Base-by-base conservation (phyloP, 2,797 vertebrate genomes). In the Meda fulgida region DNA sequence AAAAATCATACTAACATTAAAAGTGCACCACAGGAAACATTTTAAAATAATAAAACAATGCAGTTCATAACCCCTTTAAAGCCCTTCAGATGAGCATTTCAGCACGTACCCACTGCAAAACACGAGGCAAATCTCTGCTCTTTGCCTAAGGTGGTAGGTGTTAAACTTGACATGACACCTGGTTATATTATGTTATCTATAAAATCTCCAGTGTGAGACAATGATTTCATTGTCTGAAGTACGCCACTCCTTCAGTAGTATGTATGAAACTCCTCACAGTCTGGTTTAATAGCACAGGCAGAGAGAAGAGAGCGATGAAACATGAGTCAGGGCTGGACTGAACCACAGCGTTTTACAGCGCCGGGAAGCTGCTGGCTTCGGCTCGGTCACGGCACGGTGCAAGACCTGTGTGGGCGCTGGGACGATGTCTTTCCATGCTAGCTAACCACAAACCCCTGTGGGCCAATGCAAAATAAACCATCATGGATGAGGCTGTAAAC, bases 341-440 rank as follows among this genome's bases (percentile, higher is more conserved):
- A 87, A 90, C 19, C 76, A 5, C 19, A 91, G 87, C 87, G 14
- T 91, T 92, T 93, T 88, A 92, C 86, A 90, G 87, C 84, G 83
- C 51, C 84, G 90, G 91, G 90, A 93, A 90, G 87, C 85, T 29
- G 88, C 66, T 90, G 87, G 71, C 80, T 90, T 73, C 31, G 53
- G 58, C 40, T 66, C 81, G 87, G 86, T 89, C 89, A 84, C 34
- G 29, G 86, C 80, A 81, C 84, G 18, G 10, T 77, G 65, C 46
- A 19, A 66, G 87, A 36, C 66, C 53, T 40, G 5, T 85, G 88
- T 88, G 84, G 86, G 85, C 70, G 77, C 65, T 77, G 77, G 63
- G 73, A 21, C 23, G 53, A 76, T 38, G 31, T 85, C 51, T 84
- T 58, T 82, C 80, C 81, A 75, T 55, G 53, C 70, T 40, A 55